Evolutionary conservation across 2,888 invertebrate species (phyloP), one percentile per base, ranked within the genome.

Genomic region (Nomada goodeniana): DNA sequence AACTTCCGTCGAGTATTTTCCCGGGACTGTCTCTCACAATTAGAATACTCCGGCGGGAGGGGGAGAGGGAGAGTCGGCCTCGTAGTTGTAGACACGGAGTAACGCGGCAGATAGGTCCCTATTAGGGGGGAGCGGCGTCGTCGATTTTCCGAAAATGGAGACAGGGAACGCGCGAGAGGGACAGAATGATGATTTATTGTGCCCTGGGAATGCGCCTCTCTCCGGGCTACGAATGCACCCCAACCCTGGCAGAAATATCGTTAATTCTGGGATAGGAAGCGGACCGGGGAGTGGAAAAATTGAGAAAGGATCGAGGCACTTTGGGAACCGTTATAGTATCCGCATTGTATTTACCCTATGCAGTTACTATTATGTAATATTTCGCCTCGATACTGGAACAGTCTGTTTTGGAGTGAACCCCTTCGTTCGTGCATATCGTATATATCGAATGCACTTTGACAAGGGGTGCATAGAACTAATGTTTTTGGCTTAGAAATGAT

Each of bases 11-110:
- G 90, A 91, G 91, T 93, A 92, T 92, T 92, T 92, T 92, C 91
- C 89, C 86, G 87, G 88, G 88, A 90, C 92, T 92, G 91, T 92
- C 91, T 93, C 90, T 91, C 90, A 91, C 91, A 93, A 93, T 93
- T 93, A 93, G 92, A 92, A 92, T 92, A 90, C 92, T 61, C 57
- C 91, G 55, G 87, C 75, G 89, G 50, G 64, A 64, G 29, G 13
- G 20, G 5, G 44, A n/a, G 44, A n/a, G 29, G 44, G 91, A 91
- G 86, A 87, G 87, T 82, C 87, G 81, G 87, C 87, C 82, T 88
- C 88, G 86, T 90, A 86, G 79, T 87, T 84, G 86, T 87, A 88
- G 86, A 89, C 83, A 85, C 75, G 80, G 76, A 86, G 85, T 83
- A 88, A 85, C 86, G 82, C 74, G 36, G 88, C 75, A 79, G 87